phyloP scores from a whole-genome alignment of 2,888 invertebrate species.

The Schrankia costaestrigalis region DNA sequence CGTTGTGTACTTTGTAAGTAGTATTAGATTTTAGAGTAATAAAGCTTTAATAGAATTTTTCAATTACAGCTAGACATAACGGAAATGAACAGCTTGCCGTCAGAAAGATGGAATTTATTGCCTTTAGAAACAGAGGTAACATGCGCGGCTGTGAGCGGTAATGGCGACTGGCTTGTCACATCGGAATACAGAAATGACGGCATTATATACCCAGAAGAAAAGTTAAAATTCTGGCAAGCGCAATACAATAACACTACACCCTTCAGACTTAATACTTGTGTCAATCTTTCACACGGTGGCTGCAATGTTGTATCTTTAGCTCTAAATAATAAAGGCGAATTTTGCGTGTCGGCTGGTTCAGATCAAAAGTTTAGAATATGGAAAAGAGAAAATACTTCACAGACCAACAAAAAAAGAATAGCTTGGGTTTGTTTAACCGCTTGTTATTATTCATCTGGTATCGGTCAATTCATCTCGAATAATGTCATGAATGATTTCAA shows the following conservation, averaged over 20 bases:
- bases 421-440: conserved; percentile 65
- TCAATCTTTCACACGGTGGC: conserved; percentile 69
- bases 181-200: conserved; percentile 72
- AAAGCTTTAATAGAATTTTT: no score
- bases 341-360: conserved; percentile 69
- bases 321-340: conserved; percentile 55
- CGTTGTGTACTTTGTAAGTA: no score
- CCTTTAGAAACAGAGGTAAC: conserved; percentile 71
- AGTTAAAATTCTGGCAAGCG: conserved; percentile 65
- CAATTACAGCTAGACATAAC: conserved; percentile 73
- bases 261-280: conserved; percentile 64
- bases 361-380: conserved; percentile 72
- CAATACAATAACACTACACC: conserved; percentile 42
- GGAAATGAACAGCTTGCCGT: conserved; percentile 61
- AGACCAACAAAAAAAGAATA: conserved; percentile 33
- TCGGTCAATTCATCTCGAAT: conserved; percentile 54
- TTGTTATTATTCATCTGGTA: conserved; percentile 70
- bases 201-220: conserved; percentile 65
- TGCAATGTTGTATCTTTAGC: conserved; percentile 62
- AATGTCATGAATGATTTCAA: conserved; percentile 60
- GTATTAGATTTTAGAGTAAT: no score
- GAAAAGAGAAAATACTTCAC: conserved; percentile 47
- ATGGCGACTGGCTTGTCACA: conserved; percentile 66
- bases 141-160: conserved; percentile 61
- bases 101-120: conserved; percentile 62